Conservation (phyloP, 2,888 invertebrate species). For the Epistrophe eligans region DNA sequence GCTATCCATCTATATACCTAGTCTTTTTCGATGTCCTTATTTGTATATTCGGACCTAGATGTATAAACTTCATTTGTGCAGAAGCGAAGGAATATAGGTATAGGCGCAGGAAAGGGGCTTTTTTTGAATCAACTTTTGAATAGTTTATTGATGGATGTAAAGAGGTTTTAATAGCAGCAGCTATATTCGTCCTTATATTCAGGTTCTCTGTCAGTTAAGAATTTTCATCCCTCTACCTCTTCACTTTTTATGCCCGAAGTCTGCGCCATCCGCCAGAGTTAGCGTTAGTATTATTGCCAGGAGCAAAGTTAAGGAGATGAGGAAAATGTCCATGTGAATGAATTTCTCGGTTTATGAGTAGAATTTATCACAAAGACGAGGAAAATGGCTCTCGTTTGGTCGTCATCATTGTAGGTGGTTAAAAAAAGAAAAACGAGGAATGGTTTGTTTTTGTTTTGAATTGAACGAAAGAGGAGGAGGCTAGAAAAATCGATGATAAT, state of each 20-base stretch:
- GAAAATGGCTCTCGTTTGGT: conserved; percentile 47
- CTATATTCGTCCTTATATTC: conserved; percentile 53
- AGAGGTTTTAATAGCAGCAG: conserved; percentile 76
- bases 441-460: conserved; percentile 47
- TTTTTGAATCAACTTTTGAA: conserved; percentile 65
- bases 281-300: conserved; percentile 40
- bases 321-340: conserved; percentile 62
- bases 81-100: neutral
- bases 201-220: conserved; percentile 45
- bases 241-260: neutral
- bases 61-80: conserved; percentile 38
- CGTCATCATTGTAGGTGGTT: conserved; percentile 54
- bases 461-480: conserved; percentile 10
- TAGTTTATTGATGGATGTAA: conserved; percentile 77
- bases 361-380: conserved; percentile 56
- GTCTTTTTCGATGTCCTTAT: conserved; percentile 12
- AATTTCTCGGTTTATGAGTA: conserved; percentile 62
- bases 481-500: conserved; percentile 61
- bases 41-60: conserved; percentile 26
- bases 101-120: conserved; percentile 1
- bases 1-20: too few species aligned
- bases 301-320: neutral
- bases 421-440: neutral
- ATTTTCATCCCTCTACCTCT: conserved; percentile 17
- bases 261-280: conserved; percentile 41